Conservation (phyloP, 2,113 vertebrate genomes). For the Catagonus wagneri region DNA sequence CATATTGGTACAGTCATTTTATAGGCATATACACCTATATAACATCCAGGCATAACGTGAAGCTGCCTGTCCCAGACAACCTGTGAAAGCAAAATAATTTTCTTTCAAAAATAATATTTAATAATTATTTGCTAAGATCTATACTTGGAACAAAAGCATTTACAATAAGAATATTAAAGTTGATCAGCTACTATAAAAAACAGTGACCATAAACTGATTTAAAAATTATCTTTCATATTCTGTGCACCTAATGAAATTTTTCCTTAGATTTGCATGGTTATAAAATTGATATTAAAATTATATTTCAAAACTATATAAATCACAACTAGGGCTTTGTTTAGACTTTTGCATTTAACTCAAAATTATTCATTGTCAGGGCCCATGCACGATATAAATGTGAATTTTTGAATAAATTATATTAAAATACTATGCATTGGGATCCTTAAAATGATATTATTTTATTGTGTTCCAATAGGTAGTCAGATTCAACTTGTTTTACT, state of each 20-base stretch:
- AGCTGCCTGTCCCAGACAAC: neutral
- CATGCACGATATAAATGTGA: neutral
- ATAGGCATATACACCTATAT: neutral
- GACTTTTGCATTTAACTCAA: neutral
- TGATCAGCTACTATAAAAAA: neutral
- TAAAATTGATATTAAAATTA: neutral
- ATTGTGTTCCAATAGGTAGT: neutral
- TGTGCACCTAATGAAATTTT: neutral
- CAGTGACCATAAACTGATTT: neutral
- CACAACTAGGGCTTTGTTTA: neutral
- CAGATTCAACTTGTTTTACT: neutral
- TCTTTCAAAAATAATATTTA: neutral
- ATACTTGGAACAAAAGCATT: neutral
- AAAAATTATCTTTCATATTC: neutral
- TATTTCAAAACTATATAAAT: neutral
- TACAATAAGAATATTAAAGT: neutral
- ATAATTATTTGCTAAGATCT: neutral
- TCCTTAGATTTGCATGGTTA: neutral
- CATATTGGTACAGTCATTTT: conserved; percentile 54
- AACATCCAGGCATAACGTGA: neutral
- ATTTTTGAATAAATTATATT: neutral
- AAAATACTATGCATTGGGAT: neutral
- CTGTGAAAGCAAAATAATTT: neutral
- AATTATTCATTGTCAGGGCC: neutral
- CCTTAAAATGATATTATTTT: neutral